These are phyloP conservation scores for Hemiscyllium ocellatum DNA, from an alignment of 2,113 vertebrate genomes.

Conservation along the genomic window DNA sequence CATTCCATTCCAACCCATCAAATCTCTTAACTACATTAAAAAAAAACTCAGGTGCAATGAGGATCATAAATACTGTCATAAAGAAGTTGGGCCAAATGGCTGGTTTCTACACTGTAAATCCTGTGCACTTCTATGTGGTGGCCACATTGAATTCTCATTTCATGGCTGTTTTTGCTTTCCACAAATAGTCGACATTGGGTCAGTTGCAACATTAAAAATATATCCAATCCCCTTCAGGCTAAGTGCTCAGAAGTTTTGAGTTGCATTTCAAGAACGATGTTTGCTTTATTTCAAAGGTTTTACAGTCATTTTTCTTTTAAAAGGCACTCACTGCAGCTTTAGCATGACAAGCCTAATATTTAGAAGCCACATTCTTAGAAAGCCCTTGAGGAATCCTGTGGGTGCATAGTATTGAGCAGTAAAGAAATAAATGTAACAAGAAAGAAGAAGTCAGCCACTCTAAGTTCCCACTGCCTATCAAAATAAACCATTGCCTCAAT, in stretches of 20 bases:
- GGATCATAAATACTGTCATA: not conserved
- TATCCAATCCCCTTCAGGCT: not conserved
- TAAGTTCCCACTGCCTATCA: not conserved
- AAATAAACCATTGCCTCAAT: not conserved
- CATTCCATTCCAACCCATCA: not conserved
- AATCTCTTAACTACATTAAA: not conserved
- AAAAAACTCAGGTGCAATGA: not conserved
- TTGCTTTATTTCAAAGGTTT: not conserved
- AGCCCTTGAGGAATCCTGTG: not conserved
- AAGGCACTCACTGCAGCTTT: not conserved
- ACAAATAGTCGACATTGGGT: not conserved
- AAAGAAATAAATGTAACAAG: not conserved
- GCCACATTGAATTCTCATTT: not conserved
- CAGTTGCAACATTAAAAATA: not conserved
- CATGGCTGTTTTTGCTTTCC: not conserved
- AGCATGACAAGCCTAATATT: not conserved
- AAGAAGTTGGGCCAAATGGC: not conserved
- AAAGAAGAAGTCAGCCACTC: not conserved
- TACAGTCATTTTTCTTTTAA: not conserved
- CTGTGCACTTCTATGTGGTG: not conserved
- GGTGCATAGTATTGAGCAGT: not conserved
- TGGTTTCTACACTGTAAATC: not conserved
- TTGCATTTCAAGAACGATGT: not conserved
- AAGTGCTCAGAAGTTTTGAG: not conserved
- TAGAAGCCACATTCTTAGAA: not conserved